A percentile compares a stretch with the other conserved stretches of the same genome.
Conservation (phyloP, 2,113 vertebrate genomes). For the Pithys albifrons region DNA sequence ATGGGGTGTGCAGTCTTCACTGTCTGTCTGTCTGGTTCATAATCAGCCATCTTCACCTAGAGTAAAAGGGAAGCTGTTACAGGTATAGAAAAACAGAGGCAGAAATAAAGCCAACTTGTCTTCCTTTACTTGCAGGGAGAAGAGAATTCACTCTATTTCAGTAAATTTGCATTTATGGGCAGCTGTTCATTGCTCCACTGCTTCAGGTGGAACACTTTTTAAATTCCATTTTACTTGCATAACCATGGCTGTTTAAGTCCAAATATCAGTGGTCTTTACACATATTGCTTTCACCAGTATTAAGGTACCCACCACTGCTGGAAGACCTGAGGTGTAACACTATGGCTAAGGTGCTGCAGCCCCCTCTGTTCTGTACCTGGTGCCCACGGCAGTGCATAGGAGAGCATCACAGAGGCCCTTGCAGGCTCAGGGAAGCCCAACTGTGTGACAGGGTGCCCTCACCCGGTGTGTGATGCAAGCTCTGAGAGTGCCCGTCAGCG, state of each 20-base stretch:
- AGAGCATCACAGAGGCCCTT: background rate
- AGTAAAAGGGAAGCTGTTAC: background rate
- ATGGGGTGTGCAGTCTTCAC: background rate
- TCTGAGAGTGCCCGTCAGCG: background rate
- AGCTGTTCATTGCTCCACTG: background rate
- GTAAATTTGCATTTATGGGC: background rate
- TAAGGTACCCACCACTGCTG: background rate
- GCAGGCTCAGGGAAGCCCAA: accelerated
- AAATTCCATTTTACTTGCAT: background rate
- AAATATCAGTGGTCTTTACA: background rate
- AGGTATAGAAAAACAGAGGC: background rate
- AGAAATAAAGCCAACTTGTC: background rate
- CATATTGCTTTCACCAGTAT: background rate
- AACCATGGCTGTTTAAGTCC: background rate
- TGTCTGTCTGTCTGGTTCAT: background rate
- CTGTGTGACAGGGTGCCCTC: accelerated
- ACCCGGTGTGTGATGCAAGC: background rate
- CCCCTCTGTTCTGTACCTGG: accelerated
- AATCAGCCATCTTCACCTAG: background rate
- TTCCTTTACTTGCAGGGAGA: background rate
- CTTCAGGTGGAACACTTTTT: background rate
- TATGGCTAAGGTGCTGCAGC: background rate
- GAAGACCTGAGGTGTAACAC: background rate
- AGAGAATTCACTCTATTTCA: background rate
- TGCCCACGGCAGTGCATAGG: accelerated